These are phyloP conservation scores for Celastrina argiolus DNA, from an alignment of 2,888 invertebrate genomes.

Conservation along the genomic window DNA sequence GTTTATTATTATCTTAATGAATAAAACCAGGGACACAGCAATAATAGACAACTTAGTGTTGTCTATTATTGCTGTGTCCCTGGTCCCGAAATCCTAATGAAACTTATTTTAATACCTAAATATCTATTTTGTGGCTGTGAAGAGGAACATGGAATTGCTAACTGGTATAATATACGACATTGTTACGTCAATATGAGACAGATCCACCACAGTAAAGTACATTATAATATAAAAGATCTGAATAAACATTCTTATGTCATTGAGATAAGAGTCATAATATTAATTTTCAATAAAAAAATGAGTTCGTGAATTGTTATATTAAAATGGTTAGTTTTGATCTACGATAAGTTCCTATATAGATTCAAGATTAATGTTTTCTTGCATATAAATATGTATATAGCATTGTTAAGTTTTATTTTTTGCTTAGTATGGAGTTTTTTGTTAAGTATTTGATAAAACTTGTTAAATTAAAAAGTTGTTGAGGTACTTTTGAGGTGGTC, in stretches of 20 bases:
- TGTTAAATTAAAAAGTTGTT: neutral
- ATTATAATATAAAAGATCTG: constrained; percentile 26
- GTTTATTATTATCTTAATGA: constrained; percentile 59
- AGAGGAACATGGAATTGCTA: neutral
- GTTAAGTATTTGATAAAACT: neutral
- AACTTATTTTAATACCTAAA: neutral
- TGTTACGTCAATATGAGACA: constrained; percentile 54
- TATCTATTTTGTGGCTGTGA: neutral
- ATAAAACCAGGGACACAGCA: neutral
- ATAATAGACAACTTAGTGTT: neutral
- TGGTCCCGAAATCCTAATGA: too few species aligned
- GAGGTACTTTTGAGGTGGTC: neutral
- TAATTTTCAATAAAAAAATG: neutral
- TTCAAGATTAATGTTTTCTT: constrained; percentile 59
- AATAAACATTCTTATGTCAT: constrained; percentile 44
- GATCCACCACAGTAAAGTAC: constrained; percentile 37
- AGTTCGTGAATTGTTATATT: constrained; percentile 46
- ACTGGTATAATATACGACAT: neutral
- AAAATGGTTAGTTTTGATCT: constrained; percentile 58
- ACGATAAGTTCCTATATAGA: constrained; percentile 63
- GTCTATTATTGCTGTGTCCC: too few species aligned
- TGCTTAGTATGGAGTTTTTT: neutral
- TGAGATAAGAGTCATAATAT: constrained; percentile 43
- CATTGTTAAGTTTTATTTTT: constrained; percentile 44
- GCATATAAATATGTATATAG: constrained; percentile 47